Base-by-base conservation (phyloP, 2,113 vertebrate species). In the Agelaius tricolor region DNA sequence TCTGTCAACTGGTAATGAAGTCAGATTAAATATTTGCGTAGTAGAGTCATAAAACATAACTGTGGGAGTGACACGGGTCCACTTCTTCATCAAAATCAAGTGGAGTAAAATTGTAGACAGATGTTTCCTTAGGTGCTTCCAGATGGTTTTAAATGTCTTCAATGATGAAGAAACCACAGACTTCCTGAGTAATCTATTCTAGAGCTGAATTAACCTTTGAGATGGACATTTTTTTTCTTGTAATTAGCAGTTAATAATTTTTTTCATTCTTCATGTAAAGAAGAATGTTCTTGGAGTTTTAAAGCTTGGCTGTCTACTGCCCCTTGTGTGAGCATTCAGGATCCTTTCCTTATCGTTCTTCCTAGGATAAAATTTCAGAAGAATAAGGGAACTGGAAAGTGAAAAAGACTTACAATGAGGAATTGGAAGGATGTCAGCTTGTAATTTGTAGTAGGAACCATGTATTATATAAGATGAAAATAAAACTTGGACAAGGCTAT, bases 381-480 rank as follows among this genome's bases (percentile, higher is more conserved):
- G 43, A 93, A 77, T 59, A 82, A 77, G 33, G n/a, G 27, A 91
- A 76, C 15, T 58, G 18, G 20, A 88, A 90, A 80, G 17, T 3
- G 8, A 91, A 52, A 71, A 94, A 66, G 30, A 93, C 62, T 72
- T 96, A 58, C n/a, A 91, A 74, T 69, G 94, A 71, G 10, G 55
- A 91, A 87, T 5, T 69, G 55, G 41, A 87, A 93, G 33, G 46
- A 83, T 83, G 61, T 62, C 65, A 89, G 20, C 33, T 54, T 84
- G 35, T 84, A 93, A 92, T 94, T 92, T 96, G 76, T 90, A 39
- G 65, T 65, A 84, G 44, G 13, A 89, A 49, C 41, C 16, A 58
- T 84, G 90, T 81, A 89, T 96, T 95, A 87, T 65, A 68, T 54
- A 78, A 87, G 73, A 93, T 81, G 90, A 93, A 96, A 93, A 83